phyloP scores from a whole-genome alignment of 2,797 vertebrate genomes.

The Lepilemur septentrionalis region DNA sequence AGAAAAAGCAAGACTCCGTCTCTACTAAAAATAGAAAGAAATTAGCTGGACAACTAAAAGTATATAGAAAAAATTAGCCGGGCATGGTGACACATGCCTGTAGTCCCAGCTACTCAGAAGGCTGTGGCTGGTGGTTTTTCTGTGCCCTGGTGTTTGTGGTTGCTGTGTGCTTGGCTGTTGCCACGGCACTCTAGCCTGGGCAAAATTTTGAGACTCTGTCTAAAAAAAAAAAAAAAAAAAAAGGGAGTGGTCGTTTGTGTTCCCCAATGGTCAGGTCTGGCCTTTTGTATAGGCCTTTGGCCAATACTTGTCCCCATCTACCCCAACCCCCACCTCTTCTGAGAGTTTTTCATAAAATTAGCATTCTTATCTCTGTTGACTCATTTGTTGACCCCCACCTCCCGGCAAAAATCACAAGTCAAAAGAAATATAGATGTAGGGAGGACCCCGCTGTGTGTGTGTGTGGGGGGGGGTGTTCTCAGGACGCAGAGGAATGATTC shows the following conservation, averaged over 20 bases:
- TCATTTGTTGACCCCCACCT: not conserved
- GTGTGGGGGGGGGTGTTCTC: not conserved
- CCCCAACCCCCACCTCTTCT: fast-evolving
- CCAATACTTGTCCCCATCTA: not conserved
- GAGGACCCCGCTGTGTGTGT: fast-evolving
- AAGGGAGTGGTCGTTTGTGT: not conserved
- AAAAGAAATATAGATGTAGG: not conserved
- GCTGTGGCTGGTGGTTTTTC: too few species aligned
- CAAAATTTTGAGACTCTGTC: too few species aligned
- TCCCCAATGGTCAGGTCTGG: not conserved
- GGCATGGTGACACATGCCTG: too few species aligned
- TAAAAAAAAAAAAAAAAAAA: too few species aligned
- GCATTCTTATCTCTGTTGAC: not conserved
- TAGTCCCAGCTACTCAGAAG: too few species aligned
- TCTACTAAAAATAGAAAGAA: too few species aligned
- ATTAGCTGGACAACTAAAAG: too few species aligned
- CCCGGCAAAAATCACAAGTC: not conserved
- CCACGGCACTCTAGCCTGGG: too few species aligned
- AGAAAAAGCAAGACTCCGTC: too few species aligned
- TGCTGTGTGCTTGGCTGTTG: too few species aligned
- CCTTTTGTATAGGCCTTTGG: not conserved
- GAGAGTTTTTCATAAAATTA: not conserved
- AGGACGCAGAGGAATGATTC: not conserved
- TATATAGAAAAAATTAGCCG: too few species aligned
- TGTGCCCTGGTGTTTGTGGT: too few species aligned